These are phyloP conservation scores for Jacana jacana DNA, from an alignment of 2,113 vertebrate genomes.

Conservation along the genomic window DNA sequence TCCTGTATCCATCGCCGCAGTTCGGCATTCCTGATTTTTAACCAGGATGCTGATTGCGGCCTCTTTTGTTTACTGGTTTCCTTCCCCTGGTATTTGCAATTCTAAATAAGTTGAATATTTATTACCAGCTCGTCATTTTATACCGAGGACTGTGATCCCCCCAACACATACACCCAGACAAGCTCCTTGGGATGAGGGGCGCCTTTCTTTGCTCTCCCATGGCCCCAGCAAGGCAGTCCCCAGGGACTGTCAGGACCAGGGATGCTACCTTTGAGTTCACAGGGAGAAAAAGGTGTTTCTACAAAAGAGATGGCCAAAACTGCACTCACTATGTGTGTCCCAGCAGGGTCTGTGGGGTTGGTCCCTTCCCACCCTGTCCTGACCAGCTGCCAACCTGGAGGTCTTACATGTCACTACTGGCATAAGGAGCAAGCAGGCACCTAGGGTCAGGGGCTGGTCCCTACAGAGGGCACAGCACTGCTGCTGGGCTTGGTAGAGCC, in stretches of 20 bases:
- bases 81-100: conserved; percentile 59
- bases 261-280: not conserved
- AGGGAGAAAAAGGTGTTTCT: not conserved
- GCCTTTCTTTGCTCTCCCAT: not conserved
- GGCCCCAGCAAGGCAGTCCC: not conserved
- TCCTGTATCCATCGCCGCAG: not conserved
- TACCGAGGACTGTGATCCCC: not conserved
- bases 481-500: not conserved
- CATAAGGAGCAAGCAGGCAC: not conserved
- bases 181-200: not conserved
- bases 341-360: not conserved
- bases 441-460: not conserved
- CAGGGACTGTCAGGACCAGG: not conserved
- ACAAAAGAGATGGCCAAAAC: not conserved
- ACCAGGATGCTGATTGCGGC: not conserved
- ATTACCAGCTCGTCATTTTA: conserved; percentile 26
- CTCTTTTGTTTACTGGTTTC: conserved; percentile 41
- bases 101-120: conserved; percentile 65
- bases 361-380: not conserved
- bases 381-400: not conserved
- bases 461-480: not conserved
- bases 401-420: not conserved
- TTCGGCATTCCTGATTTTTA: not conserved
- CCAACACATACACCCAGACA: rapidly evolving
- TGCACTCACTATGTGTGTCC: rapidly evolving